phyloP scores from a whole-genome alignment of 2,797 vertebrate species.

The Lycodopsis pacificus region DNA sequence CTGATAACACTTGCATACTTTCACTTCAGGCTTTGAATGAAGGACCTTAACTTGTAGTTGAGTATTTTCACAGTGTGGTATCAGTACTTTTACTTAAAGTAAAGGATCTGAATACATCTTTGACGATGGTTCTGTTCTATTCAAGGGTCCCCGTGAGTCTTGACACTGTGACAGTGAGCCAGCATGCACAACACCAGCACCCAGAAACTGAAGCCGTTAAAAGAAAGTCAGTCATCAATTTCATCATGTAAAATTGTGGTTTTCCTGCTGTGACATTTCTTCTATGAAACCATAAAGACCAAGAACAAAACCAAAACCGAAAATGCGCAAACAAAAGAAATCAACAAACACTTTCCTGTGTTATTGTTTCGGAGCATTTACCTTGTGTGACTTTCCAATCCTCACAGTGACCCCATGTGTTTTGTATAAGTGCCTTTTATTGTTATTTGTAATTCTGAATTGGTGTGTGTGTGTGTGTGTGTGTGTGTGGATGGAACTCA shows the following conservation, averaged over 20 bases:
- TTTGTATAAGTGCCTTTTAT: constrained; percentile 63
- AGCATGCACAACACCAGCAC: background rate
- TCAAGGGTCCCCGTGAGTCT: no score
- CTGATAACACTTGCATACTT: no score
- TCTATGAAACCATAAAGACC: background rate
- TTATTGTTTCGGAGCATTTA: constrained; percentile 25
- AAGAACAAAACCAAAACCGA: background rate
- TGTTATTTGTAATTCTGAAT: constrained; percentile 81
- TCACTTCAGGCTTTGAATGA: background rate
- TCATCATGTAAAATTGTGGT: background rate
- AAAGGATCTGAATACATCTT: no score
- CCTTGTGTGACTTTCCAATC: constrained; percentile 46
- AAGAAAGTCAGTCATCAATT: background rate
- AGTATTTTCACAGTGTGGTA: no score
- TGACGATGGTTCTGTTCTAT: no score
- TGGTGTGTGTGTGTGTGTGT: constrained; percentile 11
- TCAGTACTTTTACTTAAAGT: no score
- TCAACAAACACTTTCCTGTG: constrained; percentile 43
- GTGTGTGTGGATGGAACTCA: constrained; percentile 25
- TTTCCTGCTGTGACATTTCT: background rate
- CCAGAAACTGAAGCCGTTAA: background rate
- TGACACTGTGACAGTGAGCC: background rate
- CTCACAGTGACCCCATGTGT: constrained; percentile 59
- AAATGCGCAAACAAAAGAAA: constrained; percentile 24
- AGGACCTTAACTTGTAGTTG: background rate